Percentiles rank a stretch among this genome's conserved stretches.
phyloP scores from a whole-genome alignment of 2,888 invertebrate species.

The Rhyacophila evoluta region DNA sequence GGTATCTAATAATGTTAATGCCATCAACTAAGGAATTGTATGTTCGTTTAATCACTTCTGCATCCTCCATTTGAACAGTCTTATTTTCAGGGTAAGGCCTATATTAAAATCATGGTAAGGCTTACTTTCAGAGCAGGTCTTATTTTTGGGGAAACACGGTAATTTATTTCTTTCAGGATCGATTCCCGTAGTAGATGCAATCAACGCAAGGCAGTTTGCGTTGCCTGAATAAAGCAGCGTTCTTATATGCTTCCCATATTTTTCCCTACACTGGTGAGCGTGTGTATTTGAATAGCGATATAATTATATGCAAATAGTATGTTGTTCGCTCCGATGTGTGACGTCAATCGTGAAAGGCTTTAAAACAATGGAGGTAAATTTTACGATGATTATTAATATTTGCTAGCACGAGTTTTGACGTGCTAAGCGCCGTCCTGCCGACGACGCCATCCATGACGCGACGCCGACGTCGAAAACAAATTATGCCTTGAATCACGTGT shows the following conservation, averaged over 20 bases:
- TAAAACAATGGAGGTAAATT: neutral
- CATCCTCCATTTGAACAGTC: no score
- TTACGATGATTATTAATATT: neutral
- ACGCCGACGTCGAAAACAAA: conserved; percentile 17
- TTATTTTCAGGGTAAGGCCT: no score
- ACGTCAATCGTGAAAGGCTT: neutral
- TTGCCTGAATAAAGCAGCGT: neutral
- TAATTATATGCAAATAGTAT: conserved; percentile 5
- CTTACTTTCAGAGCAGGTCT: no score
- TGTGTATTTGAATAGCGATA: neutral
- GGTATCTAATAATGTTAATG: no score
- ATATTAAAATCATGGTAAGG: no score
- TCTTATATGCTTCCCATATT: neutral
- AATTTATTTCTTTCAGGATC: no score
- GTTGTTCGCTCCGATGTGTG: neutral
- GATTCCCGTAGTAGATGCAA: no score
- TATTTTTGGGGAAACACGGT: no score
- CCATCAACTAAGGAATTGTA: no score
- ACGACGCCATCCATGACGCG: neutral
- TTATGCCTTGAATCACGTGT: neutral
- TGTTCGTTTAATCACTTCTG: no score
- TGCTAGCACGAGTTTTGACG: neutral
- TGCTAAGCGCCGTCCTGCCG: neutral
- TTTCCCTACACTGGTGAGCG: neutral
- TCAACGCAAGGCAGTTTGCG: no score